Evolutionary conservation across 2,888 invertebrate species (phyloP), one percentile per base, ranked within the genome.

Genomic region (Agapostemon virescens): DNA sequence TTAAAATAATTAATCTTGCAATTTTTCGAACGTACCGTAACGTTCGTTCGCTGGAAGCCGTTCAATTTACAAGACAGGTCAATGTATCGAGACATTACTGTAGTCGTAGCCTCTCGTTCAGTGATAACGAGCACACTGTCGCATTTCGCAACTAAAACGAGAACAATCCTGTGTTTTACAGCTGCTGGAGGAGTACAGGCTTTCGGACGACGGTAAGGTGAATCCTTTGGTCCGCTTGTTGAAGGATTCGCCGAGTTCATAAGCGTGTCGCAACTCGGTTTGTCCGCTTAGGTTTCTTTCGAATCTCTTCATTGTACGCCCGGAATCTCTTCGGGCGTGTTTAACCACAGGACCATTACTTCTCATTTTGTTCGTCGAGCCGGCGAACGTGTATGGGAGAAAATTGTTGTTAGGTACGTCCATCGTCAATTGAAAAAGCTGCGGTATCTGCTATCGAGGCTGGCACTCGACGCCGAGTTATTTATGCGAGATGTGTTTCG

Each of bases 161-260:
- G 80, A 49, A 33, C 30, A 49, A 79, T 64, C 20, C 61, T 74
- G 70, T 87, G 83, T 86, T 88, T 92, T 93, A 73, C 92, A 95
- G 95, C 91, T 95, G 81, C 91, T 95, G 86, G 94, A 95, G 86
- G 94, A 95, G 84, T 95, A 94, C 90, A 92, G 93, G 85, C 93
- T 93, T 81, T 94, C 95, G 1, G 93, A 94, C 67, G 91, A 92
- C 76, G 95, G 94, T 64, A 93, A 93, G 85, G 91, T 92, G 67
- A 94, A 94, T 89, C 93, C 94, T 64, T 89, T 95, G 86, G 93
- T 95, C 42, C 93, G 93, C 86, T 88, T 94, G 81, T 89, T 94
- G 86, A 91, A 88, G 83, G 80, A 84, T 66, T 61, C 80, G 70
- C 66, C 85, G 61, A 81, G 74, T 84, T 82, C 81, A 61, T 79